Evolutionary conservation across 2,113 vertebrate genomes (phyloP).

Genomic region (Bubo scandiacus): DNA sequence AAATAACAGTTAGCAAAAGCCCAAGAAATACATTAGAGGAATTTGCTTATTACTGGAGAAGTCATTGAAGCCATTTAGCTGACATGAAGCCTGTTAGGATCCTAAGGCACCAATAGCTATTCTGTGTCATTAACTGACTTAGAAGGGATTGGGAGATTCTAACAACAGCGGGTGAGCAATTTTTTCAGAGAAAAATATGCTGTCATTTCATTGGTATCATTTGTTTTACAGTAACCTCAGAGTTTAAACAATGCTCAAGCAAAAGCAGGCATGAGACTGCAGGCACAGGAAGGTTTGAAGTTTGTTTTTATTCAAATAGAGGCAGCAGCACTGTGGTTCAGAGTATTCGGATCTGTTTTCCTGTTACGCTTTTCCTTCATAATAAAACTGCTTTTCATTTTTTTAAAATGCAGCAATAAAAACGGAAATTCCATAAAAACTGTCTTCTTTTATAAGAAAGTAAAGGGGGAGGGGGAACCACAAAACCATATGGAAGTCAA

Average conservation of each 20-base stretch:
- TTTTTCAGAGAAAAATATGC: not conserved
- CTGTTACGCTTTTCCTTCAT: conserved; percentile 41
- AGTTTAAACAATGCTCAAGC: conserved; percentile 22
- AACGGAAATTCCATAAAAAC: conserved; percentile 49
- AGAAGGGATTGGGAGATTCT: not conserved
- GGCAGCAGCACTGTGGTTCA: not conserved
- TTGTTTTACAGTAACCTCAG: not conserved
- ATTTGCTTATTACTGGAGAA: not conserved
- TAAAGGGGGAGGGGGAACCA: not conserved
- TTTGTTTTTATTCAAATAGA: conserved; percentile 45
- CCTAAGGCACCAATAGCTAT: not conserved
- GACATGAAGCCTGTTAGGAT: not conserved
- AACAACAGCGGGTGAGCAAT: not conserved
- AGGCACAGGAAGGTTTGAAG: conserved; percentile 23
- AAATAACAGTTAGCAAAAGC: not conserved
- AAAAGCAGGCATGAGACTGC: not conserved
- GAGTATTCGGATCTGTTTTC: conserved; percentile 21
- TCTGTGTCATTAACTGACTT: not conserved
- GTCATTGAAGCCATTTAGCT: not conserved
- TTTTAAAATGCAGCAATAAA: conserved; percentile 5
- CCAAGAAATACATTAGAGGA: not conserved
- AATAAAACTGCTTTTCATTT: conserved; percentile 12
- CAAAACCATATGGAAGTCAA: conserved; percentile 38
- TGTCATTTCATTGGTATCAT: not conserved
- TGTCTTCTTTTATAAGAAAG: not conserved